phyloP scores from a whole-genome alignment of 2,888 invertebrate species.

The Drosophila fulvimacula region DNA sequence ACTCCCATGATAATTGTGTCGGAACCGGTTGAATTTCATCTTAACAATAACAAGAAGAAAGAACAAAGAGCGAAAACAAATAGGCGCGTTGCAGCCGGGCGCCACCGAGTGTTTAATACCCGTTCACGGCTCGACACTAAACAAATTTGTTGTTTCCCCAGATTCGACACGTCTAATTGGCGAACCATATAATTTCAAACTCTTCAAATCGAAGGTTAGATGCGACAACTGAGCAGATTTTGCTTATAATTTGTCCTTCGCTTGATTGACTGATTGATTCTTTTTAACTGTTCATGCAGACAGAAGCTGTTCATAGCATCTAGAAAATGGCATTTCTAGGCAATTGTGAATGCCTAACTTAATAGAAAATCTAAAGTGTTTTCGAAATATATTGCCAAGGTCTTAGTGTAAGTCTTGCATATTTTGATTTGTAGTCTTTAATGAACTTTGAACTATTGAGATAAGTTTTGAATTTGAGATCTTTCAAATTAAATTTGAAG shows the following conservation, averaged over 20 bases:
- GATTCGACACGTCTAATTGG: not conserved
- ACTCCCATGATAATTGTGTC: not conserved
- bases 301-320: no score
- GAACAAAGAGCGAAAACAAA: not conserved
- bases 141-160: not conserved
- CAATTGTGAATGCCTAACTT: not conserved
- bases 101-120: not conserved
- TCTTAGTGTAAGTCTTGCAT: not conserved
- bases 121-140: not conserved
- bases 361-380: not conserved
- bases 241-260: constrained; percentile 6
- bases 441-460: no score
- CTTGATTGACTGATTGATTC: constrained; percentile 4
- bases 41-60: not conserved
- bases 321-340: not conserved
- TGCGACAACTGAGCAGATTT: not conserved
- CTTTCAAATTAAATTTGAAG: no score
- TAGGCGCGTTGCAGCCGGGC: not conserved
- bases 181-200: not conserved
- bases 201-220: not conserved
- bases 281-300: not conserved
- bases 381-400: not conserved
- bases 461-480: no score
- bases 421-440: not conserved
- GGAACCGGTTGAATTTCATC: constrained; percentile 3